Conservation (phyloP, 2,797 vertebrate genomes). For the Pangasius macronema region DNA sequence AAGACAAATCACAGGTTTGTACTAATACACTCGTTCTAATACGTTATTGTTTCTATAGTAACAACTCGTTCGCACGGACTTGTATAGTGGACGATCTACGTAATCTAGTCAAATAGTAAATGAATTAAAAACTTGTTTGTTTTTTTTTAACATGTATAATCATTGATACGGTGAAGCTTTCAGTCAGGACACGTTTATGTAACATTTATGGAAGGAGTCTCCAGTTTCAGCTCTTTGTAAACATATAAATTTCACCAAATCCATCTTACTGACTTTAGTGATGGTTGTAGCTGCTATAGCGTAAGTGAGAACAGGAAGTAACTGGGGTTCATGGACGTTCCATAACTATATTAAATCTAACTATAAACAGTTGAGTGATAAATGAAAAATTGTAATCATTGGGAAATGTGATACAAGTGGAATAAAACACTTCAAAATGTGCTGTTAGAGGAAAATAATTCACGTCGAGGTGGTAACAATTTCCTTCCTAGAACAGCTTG, state of each 20-base stretch:
- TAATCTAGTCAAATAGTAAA: too few relatives aligned
- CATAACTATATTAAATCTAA: background rate
- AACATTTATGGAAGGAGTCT: background rate
- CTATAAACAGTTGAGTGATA: background rate
- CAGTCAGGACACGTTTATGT: background rate
- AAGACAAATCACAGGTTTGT: background rate
- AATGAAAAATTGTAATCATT: background rate
- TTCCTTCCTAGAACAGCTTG: background rate
- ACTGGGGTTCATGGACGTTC: background rate
- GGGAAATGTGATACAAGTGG: background rate
- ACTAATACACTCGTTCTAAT: background rate
- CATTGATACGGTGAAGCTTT: background rate
- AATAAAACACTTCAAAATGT: background rate
- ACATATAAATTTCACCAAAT: background rate
- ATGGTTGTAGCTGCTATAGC: background rate
- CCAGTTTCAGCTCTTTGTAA: background rate
- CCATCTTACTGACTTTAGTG: too few relatives aligned
- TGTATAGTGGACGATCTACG: too few relatives aligned
- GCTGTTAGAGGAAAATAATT: background rate
- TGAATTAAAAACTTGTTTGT: too few relatives aligned
- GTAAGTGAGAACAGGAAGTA: background rate
- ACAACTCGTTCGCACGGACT: background rate
- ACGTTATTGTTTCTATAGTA: background rate
- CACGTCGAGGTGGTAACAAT: background rate
- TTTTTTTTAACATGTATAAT: background rate